These are phyloP conservation scores for Calliopum simillimum DNA, from an alignment of 2,888 invertebrate species.

Conservation along the genomic window DNA sequence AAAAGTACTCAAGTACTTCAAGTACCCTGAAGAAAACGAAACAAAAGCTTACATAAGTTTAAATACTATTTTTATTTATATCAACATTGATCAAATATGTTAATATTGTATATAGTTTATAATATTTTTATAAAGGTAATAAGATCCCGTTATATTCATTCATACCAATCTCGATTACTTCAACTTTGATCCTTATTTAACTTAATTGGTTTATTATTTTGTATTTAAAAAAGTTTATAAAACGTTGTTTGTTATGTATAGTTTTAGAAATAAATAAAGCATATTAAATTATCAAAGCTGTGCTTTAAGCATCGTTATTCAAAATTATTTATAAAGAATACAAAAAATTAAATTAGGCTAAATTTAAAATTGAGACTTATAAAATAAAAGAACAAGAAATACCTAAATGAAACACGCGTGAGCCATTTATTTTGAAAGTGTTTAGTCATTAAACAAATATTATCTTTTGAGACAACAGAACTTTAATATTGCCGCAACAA, in stretches of 20 bases:
- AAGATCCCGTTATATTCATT: background rate
- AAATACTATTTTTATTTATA: slow-evolving; percentile 17
- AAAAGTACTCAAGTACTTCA: background rate
- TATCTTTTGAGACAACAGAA: too few relatives aligned
- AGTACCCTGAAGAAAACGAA: too few relatives aligned
- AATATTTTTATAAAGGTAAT: background rate
- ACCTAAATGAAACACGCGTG: too few relatives aligned
- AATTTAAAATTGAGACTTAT: too few relatives aligned
- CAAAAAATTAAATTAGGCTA: too few relatives aligned
- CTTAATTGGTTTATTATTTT: background rate
- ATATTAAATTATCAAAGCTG: background rate
- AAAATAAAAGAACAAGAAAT: too few relatives aligned
- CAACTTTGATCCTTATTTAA: background rate
- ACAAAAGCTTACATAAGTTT: background rate
- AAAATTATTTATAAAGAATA: too few relatives aligned
- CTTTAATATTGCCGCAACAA: too few relatives aligned
- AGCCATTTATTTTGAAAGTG: too few relatives aligned
- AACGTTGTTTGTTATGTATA: background rate
- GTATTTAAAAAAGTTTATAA: slow-evolving; percentile 1
- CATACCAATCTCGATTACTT: background rate
- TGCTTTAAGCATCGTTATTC: too few relatives aligned
- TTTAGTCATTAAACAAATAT: too few relatives aligned
- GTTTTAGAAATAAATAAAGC: slow-evolving; percentile 1
- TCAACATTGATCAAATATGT: slow-evolving; percentile 24
- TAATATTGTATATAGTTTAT: slow-evolving; percentile 17